phyloP scores from a whole-genome alignment of 2,113 vertebrate genomes.

The Saguinus imperator region DNA sequence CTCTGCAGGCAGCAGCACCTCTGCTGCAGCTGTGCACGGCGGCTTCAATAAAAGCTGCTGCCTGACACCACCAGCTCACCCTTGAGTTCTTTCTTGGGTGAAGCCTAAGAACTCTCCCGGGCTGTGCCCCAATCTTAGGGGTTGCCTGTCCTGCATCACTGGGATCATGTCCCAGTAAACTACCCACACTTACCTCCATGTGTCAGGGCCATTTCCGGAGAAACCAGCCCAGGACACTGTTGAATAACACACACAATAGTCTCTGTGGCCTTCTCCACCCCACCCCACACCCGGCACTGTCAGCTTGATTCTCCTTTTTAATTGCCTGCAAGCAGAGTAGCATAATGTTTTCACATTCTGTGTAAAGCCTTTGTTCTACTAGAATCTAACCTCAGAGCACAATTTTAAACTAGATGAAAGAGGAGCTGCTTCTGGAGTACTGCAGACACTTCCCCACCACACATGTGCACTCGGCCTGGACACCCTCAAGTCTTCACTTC shows the following conservation, averaged over 20 bases:
- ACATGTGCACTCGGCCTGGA: rapidly evolving
- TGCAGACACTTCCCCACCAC: rapidly evolving
- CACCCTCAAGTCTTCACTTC: not conserved
- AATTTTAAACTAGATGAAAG: not conserved
- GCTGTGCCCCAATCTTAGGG: too few species aligned
- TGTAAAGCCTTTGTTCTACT: not conserved
- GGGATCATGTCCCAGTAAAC: not conserved
- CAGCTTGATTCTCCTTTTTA: not conserved
- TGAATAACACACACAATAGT: too few species aligned
- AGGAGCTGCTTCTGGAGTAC: not conserved
- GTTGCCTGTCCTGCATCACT: too few species aligned
- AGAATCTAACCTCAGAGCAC: not conserved
- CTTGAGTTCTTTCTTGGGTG: too few species aligned
- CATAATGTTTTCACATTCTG: rapidly evolving
- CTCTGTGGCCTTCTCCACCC: not conserved
- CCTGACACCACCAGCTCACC: too few species aligned
- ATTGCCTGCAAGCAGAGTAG: not conserved
- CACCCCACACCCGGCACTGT: rapidly evolving
- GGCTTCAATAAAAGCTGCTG: too few species aligned
- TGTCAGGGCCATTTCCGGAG: not conserved
- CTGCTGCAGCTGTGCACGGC: too few species aligned
- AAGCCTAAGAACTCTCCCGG: too few species aligned
- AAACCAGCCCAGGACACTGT: not conserved
- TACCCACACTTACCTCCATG: rapidly evolving
- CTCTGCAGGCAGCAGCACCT: too few species aligned